Conservation (phyloP, 2,113 vertebrate species). For the Amphilophus citrinellus region DNA sequence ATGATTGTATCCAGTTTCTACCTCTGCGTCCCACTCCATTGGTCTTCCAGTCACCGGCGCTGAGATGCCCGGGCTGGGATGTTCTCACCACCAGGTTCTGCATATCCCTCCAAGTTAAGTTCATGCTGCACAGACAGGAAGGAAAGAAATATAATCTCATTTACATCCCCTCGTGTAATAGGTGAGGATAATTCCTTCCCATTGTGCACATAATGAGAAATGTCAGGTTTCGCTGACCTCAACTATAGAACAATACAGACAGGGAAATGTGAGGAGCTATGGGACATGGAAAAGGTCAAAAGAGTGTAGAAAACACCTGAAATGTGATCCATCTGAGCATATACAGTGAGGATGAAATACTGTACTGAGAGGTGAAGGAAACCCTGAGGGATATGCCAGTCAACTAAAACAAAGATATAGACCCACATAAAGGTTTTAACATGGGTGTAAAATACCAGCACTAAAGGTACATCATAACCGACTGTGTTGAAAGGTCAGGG, state of each 20-base stretch:
- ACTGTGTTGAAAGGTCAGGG: conserved; percentile 46
- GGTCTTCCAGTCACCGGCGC: conserved; percentile 92
- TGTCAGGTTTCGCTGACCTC: conserved; percentile 41
- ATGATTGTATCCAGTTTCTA: conserved; percentile 50
- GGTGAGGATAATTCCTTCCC: conserved; percentile 31
- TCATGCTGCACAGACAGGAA: conserved; percentile 82
- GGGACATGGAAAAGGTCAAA: conserved; percentile 49
- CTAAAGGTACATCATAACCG: conserved; percentile 41
- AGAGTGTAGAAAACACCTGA: conserved; percentile 26
- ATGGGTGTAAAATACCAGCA: conserved; percentile 14
- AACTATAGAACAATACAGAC: conserved; percentile 18
- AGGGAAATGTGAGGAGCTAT: conserved; percentile 44
- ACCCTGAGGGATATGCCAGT: conserved; percentile 32
- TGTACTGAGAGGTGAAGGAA: conserved; percentile 4
- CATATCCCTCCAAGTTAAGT: conserved; percentile 98
- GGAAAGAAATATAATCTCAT: conserved; percentile 1
- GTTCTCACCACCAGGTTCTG: conserved; percentile 96
- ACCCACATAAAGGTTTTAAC: conserved; percentile 45
- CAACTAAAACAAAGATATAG: conserved; percentile 37
- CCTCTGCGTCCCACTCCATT: conserved; percentile 96
- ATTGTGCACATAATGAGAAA: conserved; percentile 32
- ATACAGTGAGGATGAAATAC: conserved; percentile 21
- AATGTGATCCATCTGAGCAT: conserved; percentile 35
- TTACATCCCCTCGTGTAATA: conserved; percentile 32
- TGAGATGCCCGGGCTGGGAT: conserved; percentile 89